These are phyloP conservation scores for Hirudo medicinalis DNA, from an alignment of 1,140 invertebrate species.

Conservation along the genomic window DNA sequence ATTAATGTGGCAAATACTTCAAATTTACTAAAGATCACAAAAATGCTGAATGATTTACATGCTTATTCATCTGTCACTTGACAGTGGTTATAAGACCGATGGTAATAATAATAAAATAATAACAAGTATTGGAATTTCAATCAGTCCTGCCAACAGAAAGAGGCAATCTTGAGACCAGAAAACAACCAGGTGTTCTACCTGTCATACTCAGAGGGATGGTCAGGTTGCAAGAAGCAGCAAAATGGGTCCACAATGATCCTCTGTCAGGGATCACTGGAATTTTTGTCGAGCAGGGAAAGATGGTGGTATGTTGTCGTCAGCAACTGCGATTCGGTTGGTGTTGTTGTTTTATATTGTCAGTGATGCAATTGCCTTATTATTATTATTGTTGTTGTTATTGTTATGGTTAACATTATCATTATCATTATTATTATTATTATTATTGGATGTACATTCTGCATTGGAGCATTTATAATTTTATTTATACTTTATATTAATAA, in stretches of 20 bases:
- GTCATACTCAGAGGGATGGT: slow-evolving; percentile 34
- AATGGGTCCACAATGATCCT: neutral
- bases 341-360: neutral
- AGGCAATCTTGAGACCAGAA: slow-evolving; percentile 48
- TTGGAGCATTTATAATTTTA: no score
- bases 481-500: neutral
- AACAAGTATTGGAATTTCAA: slow-evolving; percentile 26
- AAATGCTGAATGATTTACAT: neutral
- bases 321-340: slow-evolving; percentile 25
- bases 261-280: neutral
- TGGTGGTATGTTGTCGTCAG: slow-evolving; percentile 31
- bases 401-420: neutral
- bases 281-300: slow-evolving; percentile 29
- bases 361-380: slow-evolving; percentile 5
- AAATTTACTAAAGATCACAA: neutral
- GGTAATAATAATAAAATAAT: slow-evolving; percentile 11
- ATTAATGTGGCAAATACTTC: neutral
- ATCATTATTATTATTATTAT: neutral
- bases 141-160: slow-evolving; percentile 56
- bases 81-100: neutral
- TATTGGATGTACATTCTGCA: no score
- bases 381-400: neutral
- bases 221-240: slow-evolving; percentile 20
- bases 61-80: neutral
- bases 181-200: slow-evolving; percentile 64